Percentiles rank a stretch among this genome's conserved stretches.
These are phyloP conservation scores for Trididemnum clinides DNA, from an alignment of 23 tunicate species.

Conservation along the genomic window DNA sequence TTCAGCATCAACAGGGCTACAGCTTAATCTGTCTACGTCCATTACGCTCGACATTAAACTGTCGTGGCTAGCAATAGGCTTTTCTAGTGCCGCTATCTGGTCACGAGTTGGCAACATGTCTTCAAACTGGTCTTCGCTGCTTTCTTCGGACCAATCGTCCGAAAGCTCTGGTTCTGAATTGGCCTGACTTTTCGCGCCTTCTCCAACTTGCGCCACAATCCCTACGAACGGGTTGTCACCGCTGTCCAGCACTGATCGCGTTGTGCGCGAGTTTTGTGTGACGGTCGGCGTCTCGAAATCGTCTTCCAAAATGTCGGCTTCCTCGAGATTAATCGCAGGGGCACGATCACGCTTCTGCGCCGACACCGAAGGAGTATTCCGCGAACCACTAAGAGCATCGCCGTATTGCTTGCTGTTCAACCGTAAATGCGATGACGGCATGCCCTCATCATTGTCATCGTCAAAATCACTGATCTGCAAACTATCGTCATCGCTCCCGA, in stretches of 20 bases:
- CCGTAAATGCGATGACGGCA: not conserved
- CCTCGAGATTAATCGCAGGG: too few species aligned
- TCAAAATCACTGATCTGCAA: not conserved
- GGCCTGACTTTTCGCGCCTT: not conserved
- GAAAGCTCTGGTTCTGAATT: too few species aligned
- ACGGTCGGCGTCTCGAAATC: not conserved
- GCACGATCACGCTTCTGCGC: too few species aligned
- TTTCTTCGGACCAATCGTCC: not conserved
- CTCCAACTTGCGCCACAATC: not conserved
- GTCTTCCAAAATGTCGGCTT: too few species aligned
- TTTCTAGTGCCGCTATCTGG: too few species aligned
- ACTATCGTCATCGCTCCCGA: slow-evolving; percentile 3
- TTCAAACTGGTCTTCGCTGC: slow-evolving; percentile 3
- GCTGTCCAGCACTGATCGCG: not conserved
- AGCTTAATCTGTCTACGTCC: too few species aligned
- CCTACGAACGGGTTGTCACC: slow-evolving; percentile 5
- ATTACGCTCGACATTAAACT: too few species aligned
- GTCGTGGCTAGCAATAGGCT: too few species aligned
- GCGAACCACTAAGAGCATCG: not conserved
- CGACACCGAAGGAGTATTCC: not conserved
- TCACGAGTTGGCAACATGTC: not conserved
- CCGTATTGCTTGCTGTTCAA: not conserved
- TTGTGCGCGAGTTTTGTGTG: not conserved
- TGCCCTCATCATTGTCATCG: not conserved
- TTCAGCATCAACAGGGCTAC: too few species aligned